Evolutionary conservation across 2,113 vertebrate genomes (phyloP).

Genomic region (Tupaia tana): DNA sequence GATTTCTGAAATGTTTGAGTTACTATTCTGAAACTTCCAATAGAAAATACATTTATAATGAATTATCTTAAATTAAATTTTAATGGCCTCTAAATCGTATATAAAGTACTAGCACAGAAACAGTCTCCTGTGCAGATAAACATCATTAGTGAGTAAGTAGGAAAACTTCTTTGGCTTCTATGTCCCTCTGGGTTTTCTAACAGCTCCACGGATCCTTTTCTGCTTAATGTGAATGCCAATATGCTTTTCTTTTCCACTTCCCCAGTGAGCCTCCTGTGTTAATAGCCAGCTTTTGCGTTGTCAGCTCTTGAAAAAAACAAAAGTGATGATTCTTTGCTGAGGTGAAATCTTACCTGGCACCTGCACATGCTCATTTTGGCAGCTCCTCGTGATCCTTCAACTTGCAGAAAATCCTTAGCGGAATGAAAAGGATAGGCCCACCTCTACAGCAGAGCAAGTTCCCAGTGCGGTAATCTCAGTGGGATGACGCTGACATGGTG

Average conservation of each 20-base stretch:
- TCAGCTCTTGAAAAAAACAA: background rate
- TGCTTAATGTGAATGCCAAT: constrained; percentile 50
- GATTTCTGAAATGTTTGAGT: constrained; percentile 66
- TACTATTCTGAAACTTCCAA: constrained; percentile 61
- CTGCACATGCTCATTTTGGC: constrained; percentile 55
- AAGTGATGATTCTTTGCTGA: background rate
- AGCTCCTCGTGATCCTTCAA: constrained; percentile 60
- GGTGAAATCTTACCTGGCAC: constrained; percentile 39
- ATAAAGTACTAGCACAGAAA: constrained; percentile 61
- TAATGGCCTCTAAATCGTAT: constrained; percentile 73
- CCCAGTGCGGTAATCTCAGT: constrained; percentile 22
- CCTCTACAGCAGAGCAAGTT: constrained; percentile 35
- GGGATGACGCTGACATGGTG: background rate
- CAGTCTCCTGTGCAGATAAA: constrained; percentile 55
- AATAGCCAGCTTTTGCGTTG: constrained; percentile 69
- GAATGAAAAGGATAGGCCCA: constrained; percentile 56
- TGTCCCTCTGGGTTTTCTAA: constrained; percentile 68
- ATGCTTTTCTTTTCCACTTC: constrained; percentile 36
- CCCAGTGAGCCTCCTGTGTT: constrained; percentile 22
- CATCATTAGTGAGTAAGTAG: constrained; percentile 39
- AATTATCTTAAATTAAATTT: constrained; percentile 80
- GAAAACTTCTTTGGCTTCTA: constrained; percentile 42
- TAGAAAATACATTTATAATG: constrained; percentile 68
- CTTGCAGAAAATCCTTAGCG: constrained; percentile 71
- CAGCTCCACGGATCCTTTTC: constrained; percentile 59